Evolutionary conservation across 1,140 invertebrate species (phyloP).

Genomic region (Neodiprion fabricii): DNA sequence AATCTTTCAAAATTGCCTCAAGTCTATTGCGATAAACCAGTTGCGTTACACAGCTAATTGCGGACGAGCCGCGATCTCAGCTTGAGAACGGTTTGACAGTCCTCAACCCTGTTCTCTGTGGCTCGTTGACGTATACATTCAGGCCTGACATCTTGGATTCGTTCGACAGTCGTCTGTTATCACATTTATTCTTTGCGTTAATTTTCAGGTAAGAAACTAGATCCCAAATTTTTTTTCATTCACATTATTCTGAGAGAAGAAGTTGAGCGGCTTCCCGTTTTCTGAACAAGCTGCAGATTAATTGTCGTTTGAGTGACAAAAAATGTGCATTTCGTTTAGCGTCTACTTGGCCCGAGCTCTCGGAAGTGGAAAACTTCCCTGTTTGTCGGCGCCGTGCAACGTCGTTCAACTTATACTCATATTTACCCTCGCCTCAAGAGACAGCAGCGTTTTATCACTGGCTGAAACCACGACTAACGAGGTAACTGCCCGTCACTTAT

Average conservation of each 20-base stretch:
- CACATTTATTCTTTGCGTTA: constrained; percentile 39
- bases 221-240: constrained; percentile 12
- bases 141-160: constrained; percentile 46
- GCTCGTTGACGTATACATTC: constrained; percentile 48
- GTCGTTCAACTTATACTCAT: constrained; percentile 46
- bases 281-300: neutral
- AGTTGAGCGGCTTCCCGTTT: neutral
- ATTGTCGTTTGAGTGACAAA: neutral
- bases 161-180: constrained; percentile 44
- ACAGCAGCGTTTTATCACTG: neutral
- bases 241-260: neutral
- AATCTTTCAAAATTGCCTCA: no score
- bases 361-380: constrained; percentile 40
- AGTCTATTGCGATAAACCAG: no score
- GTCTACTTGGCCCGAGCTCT: constrained; percentile 47
- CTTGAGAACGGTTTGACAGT: constrained; percentile 55
- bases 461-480: neutral
- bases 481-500: neutral
- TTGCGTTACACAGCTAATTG: no score
- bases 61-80: constrained; percentile 37
- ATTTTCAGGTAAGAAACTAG: constrained; percentile 43
- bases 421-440: constrained; percentile 32
- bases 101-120: constrained; percentile 59
- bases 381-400: constrained; percentile 51
- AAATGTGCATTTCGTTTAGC: constrained; percentile 27